Base-by-base conservation (phyloP, 1,140 invertebrate species). In the Drosophila guanche region DNA sequence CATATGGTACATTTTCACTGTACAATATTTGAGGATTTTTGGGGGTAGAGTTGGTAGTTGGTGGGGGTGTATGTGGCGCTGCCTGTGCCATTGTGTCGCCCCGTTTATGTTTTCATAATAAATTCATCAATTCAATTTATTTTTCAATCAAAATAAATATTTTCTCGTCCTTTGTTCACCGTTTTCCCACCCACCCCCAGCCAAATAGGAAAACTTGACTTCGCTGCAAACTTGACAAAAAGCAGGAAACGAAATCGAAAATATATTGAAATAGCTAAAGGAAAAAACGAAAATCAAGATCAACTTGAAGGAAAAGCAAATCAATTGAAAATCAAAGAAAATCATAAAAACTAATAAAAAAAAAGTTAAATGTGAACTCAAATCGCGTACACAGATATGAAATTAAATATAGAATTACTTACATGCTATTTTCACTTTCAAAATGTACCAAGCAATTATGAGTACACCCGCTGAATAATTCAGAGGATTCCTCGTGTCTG, bases 41-140 rank as follows among this genome's bases (percentile, higher is more conserved):
- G 12, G 16, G 37, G 68, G 48, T 33, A 29, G 42, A 5, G 16
- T 33, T 45, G 25, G 20, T 14, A 10, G 20, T 4, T 3, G 14
- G 12, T 8, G 40, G 5, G 40, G 54, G 12, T 52, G 12, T 22
- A 33, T 42, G 53, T 54, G 67, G 51, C 45, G 50, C 56, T 70
- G 74, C 57, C 71, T 51, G 63, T 62, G 73, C 55, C 72, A 85
- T 86, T 85, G 81, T 81, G 75, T 48, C 58, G 70, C 70, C 10
- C 52, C 56, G 69, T 73, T 81, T 76, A 81, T 89, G 76, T 81
- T 89, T 83, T 90, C 75, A 90, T 90, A 90, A 89, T 88, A 90
- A 83, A 86, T 90, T 90, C 86, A 89, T 90, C 89, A 86, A 90
- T 88, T 90, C 86, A 84, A 90, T 89, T 89, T 89, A 89, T 89